Evolutionary conservation across 2,113 vertebrate species (phyloP).

Genomic region (Brachypodius melanocephalos): DNA sequence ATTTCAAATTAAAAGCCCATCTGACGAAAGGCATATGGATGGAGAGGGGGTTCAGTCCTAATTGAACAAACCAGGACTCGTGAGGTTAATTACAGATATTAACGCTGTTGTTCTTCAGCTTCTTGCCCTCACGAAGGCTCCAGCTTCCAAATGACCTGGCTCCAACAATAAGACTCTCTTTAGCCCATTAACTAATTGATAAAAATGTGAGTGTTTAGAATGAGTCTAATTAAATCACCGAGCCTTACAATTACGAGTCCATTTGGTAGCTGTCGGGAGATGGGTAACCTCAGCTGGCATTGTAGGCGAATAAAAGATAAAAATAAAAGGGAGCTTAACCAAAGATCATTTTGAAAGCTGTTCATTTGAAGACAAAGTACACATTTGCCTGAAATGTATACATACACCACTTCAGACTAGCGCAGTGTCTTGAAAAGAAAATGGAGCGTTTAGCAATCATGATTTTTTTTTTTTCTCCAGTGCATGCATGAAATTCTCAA

Average conservation of each 20-base stretch:
- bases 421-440: slow-evolving; percentile 69
- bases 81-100: slow-evolving; percentile 86
- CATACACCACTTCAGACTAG: slow-evolving; percentile 71
- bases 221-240: slow-evolving; percentile 84
- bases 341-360: slow-evolving; percentile 81
- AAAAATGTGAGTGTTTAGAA: slow-evolving; percentile 83
- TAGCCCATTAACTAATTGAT: slow-evolving; percentile 88
- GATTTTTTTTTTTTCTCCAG: not conserved
- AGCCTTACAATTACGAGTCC: slow-evolving; percentile 79
- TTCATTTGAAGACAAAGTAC: slow-evolving; percentile 79
- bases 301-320: slow-evolving; percentile 76
- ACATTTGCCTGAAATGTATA: slow-evolving; percentile 76
- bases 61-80: slow-evolving; percentile 77
- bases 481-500: slow-evolving; percentile 52
- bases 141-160: slow-evolving; percentile 84
- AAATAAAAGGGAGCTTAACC: slow-evolving; percentile 79
- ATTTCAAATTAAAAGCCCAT: slow-evolving; percentile 73
- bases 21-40: slow-evolving; percentile 75
- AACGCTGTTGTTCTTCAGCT: slow-evolving; percentile 76
- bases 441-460: slow-evolving; percentile 55
- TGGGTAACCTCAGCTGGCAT: slow-evolving; percentile 79
- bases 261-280: slow-evolving; percentile 80
- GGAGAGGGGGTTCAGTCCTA: slow-evolving; percentile 69
- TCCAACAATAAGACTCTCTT: slow-evolving; percentile 80
- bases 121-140: slow-evolving; percentile 81